Evolutionary conservation across 2,113 vertebrate species (phyloP), one percentile per base, ranked within the genome.

Genomic region (Hippocampus mohnikei): DNA sequence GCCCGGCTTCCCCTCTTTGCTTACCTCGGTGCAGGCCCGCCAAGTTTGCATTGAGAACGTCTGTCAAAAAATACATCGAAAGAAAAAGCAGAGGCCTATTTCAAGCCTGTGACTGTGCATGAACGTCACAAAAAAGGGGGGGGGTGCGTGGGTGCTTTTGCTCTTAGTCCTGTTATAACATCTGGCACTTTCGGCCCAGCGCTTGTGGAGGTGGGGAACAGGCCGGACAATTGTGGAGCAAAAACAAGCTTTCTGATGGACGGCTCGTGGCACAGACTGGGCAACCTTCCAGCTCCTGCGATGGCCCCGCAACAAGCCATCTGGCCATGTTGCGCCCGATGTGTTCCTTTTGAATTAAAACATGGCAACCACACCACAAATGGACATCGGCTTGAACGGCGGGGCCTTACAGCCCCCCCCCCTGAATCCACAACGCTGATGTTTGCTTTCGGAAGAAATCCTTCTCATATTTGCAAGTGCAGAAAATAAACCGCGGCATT

Each of bases 401-500:
- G 5, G 33, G 33, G 33, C 5, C 33, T 37, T 37, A 1, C 33
- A 37, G 33, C 33, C 33, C 5, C 5, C 33, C 75, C 69, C 70
- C 67, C 72, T 81, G 76, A 80, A 85, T 85, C 86, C 77, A 75
- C 70, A 79, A 79, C 76, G 79, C 72, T 66, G 55, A 76, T 86
- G 71, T 90, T 89, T 88, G 80, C 78, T 87, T 85, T 86, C 66
- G 80, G 76, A 80, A 74, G 81, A 83, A 84, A 77, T 79, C 79
- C 79, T 70, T 79, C 78, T 73, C 75, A 67, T 69, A 83, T 83
- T 84, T 82, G 82, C 74, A 72, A 78, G 78, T 66, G 79, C 62
- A 82, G 81, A 88, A 91, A 89, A 92, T 89, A 92, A 89, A 90
- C 82, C 0, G 48, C 56, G 71, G 84, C 79, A 75, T 74, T 56